Evolutionary conservation across 2,113 vertebrate species (phyloP).

Genomic region (Sander lucioperca): DNA sequence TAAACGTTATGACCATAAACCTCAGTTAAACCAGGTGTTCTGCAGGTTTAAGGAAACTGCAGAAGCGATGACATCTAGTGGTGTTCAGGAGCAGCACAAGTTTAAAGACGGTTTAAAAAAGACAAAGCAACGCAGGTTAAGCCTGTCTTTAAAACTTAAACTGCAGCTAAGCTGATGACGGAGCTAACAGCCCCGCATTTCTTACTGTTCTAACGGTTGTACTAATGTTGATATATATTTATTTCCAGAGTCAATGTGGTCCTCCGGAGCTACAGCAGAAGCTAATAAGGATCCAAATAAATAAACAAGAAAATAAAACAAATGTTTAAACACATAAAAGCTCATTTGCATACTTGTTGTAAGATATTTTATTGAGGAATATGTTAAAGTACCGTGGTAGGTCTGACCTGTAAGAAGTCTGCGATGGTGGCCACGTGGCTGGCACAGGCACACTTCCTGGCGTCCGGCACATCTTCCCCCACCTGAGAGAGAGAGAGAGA

Average conservation of each 20-base stretch:
- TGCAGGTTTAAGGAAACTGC: not conserved
- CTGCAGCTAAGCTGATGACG: too few species aligned
- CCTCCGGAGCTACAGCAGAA: not conserved
- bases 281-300: not conserved
- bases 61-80: too few species aligned
- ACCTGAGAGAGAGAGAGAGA: conserved; percentile 83
- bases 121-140: not conserved
- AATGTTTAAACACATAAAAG: not conserved
- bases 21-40: not conserved
- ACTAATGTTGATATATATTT: not conserved
- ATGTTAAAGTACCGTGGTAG: not conserved
- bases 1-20: not conserved
- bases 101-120: not conserved
- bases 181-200: too few species aligned
- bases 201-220: too few species aligned
- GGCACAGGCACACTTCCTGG: conserved; percentile 96
- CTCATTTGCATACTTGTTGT: not conserved
- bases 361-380: not conserved
- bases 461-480: conserved; percentile 94
- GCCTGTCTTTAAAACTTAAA: too few species aligned
- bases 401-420: conserved; percentile 95
- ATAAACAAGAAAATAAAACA: not conserved
- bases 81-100: not conserved
- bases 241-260: not conserved
- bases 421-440: conserved; percentile 97